phyloP scores from a whole-genome alignment of 2,888 invertebrate species.

The Drosophila multiciliata region DNA sequence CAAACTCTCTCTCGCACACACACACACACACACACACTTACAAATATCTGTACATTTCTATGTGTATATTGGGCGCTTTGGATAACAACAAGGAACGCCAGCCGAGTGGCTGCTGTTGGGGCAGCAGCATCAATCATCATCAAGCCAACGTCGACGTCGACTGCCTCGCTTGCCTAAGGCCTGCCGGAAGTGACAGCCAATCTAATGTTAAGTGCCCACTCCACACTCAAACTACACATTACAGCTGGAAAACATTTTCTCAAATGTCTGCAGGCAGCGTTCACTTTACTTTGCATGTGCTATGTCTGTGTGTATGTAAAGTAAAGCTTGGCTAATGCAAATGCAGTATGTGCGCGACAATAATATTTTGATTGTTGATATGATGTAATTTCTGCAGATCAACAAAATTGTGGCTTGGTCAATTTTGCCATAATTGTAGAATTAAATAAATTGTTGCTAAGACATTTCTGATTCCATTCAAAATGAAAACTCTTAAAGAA shows the following conservation, averaged over 20 bases:
- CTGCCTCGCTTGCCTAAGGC: conserved; percentile 61
- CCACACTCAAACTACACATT: conserved; percentile 54
- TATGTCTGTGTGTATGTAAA: conserved; percentile 19
- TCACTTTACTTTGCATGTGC: conserved; percentile 2
- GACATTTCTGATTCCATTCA: not conserved
- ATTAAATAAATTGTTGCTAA: not conserved
- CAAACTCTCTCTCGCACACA: conserved; percentile 1
- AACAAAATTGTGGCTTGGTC: not conserved
- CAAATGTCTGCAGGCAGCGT: conserved; percentile 57
- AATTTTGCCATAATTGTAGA: not conserved
- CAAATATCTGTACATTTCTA: conserved; percentile 2
- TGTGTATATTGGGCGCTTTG: conserved; percentile 31
- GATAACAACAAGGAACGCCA: conserved; percentile 22
- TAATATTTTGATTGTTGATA: not conserved
- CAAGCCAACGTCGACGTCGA: conserved; percentile 43
- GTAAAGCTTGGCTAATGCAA: conserved; percentile 13
- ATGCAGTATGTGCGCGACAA: not conserved
- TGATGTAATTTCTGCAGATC: not conserved
- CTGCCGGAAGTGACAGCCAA: conserved; percentile 76
- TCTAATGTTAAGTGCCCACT: conserved; percentile 78
- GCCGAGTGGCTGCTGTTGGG: conserved; percentile 30
- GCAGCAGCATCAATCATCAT: conserved; percentile 73
- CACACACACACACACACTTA: not conserved
- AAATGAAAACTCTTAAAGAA: not conserved
- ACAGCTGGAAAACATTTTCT: conserved; percentile 73